phyloP scores from a whole-genome alignment of 37 sponge, comb jelly and placozoan species.

The Eunapius fragilis region DNA sequence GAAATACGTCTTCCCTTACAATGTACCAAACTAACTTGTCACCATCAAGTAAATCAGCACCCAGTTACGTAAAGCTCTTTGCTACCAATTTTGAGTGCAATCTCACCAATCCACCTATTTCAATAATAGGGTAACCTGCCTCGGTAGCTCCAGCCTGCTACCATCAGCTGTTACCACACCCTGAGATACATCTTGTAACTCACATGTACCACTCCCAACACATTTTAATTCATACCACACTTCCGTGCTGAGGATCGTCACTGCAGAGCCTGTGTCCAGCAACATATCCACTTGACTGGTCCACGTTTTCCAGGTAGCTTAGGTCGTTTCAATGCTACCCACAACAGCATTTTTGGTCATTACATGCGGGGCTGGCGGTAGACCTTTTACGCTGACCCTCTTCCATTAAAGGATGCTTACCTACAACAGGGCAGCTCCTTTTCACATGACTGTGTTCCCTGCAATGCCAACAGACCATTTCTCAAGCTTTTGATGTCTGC shows the following conservation, averaged over 20 bases:
- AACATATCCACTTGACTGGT: neutral
- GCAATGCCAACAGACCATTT: neutral
- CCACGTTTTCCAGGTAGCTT: neutral
- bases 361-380: too few species aligned
- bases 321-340: neutral
- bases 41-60: neutral
- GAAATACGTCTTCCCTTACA: too few species aligned
- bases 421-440: too few species aligned
- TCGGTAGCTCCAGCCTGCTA: neutral
- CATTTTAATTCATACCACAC: neutral
- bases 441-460: too few species aligned
- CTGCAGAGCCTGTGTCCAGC: neutral
- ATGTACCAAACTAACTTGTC: too few species aligned
- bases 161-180: neutral
- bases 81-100: neutral
- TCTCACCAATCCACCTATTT: neutral
- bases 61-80: neutral
- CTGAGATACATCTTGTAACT: neutral
- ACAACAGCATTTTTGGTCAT: neutral
- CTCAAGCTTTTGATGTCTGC: neutral
- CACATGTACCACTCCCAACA: neutral
- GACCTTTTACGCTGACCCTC: too few species aligned
- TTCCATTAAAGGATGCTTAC: too few species aligned
- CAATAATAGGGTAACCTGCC: neutral
- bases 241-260: neutral